These are phyloP conservation scores for Pachypeltis micranthus DNA, from an alignment of 1,140 invertebrate species.

Conservation along the genomic window DNA sequence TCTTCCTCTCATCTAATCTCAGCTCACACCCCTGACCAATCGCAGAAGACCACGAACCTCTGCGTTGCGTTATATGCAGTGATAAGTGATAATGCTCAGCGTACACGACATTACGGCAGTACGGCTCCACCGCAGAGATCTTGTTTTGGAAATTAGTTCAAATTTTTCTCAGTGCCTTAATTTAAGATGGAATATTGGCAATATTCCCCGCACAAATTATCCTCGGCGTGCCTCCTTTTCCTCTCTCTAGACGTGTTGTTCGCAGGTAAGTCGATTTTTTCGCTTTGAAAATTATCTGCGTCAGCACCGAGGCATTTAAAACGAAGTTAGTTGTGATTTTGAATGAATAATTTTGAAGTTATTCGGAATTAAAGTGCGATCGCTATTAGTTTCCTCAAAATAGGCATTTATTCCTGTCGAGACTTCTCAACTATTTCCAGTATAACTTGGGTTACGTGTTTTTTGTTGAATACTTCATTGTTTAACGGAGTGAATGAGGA, in stretches of 20 bases:
- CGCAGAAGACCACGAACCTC: conserved; percentile 17
- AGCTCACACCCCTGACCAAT: conserved; percentile 14
- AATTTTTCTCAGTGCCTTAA: background rate
- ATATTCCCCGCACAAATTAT: conserved; percentile 23
- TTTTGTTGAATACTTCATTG: too few relatives aligned
- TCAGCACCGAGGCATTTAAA: background rate
- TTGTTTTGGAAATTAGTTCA: background rate
- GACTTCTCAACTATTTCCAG: too few relatives aligned
- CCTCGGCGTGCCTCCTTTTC: conserved; percentile 25
- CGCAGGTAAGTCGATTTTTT: conserved; percentile 13
- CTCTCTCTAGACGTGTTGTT: conserved; percentile 24
- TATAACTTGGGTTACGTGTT: too few relatives aligned
- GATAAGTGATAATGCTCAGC: background rate
- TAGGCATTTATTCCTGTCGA: too few relatives aligned
- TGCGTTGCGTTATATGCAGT: conserved; percentile 1
- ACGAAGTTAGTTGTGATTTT: conserved; percentile 2
- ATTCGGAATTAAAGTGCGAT: background rate
- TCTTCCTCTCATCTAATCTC: too few relatives aligned
- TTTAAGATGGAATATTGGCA: conserved; percentile 25
- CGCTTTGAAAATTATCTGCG: background rate
- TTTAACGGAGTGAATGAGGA: too few relatives aligned
- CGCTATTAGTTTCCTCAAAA: background rate
- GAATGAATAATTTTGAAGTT: background rate
- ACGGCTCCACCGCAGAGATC: background rate
- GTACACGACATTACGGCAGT: background rate